phyloP scores from a whole-genome alignment of 2,113 vertebrate species.

The crab-eating macaque (Macaca fascicularis) region DNA sequence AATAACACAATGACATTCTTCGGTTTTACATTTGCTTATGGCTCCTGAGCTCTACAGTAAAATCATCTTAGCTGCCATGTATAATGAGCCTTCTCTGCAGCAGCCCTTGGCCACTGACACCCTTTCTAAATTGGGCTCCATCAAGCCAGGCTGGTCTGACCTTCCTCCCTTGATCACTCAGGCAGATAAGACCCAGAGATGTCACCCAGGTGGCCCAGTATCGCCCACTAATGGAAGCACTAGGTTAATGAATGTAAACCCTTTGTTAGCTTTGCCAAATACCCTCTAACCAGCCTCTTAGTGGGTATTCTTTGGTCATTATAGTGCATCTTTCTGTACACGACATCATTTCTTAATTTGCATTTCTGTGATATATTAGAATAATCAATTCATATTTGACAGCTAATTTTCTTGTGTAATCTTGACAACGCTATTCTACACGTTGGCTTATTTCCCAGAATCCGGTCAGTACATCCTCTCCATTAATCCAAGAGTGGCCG shows the following conservation, averaged over 20 bases:
- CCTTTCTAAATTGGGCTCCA: accelerated
- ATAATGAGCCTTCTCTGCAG: accelerated
- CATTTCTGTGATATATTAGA: neutral
- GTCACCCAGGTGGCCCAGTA: accelerated
- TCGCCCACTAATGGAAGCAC: accelerated
- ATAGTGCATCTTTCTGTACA: neutral
- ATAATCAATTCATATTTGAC: neutral
- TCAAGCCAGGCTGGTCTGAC: too few relatives aligned
- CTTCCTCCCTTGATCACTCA: too few relatives aligned
- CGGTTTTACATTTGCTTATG: too few relatives aligned
- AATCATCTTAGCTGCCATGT: too few relatives aligned
- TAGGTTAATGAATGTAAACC: too few relatives aligned
- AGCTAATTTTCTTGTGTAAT: neutral
- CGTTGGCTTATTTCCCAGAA: too few relatives aligned
- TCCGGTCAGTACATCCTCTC: accelerated
- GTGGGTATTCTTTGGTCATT: neutral
- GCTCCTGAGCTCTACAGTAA: too few relatives aligned
- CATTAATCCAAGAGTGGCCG: accelerated
- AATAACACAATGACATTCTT: accelerated
- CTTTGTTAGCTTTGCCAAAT: too few relatives aligned
- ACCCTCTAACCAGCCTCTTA: neutral
- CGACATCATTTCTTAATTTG: neutral
- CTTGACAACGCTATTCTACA: accelerated
- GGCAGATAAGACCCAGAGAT: accelerated
- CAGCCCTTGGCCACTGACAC: neutral